These are phyloP conservation scores for Callochromis pleurospilus DNA, from an alignment of 2,113 vertebrate genomes.

Conservation along the genomic window DNA sequence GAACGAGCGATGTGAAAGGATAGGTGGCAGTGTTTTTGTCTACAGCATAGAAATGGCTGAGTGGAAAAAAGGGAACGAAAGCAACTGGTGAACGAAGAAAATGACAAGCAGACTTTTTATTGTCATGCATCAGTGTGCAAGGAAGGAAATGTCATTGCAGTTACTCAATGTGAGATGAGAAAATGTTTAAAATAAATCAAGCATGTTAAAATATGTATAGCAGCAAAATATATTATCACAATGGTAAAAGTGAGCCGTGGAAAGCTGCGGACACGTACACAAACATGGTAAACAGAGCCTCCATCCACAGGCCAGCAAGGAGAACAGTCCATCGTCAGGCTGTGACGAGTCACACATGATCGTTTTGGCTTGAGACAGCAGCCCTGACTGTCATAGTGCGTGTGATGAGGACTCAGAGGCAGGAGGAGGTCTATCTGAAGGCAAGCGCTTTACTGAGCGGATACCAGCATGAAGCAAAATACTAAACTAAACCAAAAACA, in stretches of 20 bases:
- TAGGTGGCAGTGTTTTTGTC: background rate
- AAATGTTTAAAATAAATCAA: background rate
- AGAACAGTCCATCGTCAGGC: background rate
- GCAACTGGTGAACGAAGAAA: background rate
- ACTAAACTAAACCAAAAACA: background rate
- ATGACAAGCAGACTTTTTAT: background rate
- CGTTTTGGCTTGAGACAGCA: background rate
- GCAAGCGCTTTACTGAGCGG: background rate
- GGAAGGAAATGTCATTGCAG: background rate
- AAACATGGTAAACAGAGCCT: background rate
- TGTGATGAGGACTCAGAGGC: background rate
- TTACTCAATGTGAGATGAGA: background rate
- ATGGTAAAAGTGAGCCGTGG: background rate
- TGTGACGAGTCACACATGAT: background rate
- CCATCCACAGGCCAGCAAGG: background rate
- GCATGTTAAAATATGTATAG: background rate
- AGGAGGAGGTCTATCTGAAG: background rate
- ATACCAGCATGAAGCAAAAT: background rate
- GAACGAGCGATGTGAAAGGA: background rate
- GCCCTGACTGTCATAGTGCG: background rate
- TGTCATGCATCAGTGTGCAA: background rate
- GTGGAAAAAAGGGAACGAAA: background rate
- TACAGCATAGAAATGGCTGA: background rate
- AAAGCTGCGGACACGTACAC: background rate
- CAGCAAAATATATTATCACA: background rate